Evolutionary conservation across 2,888 invertebrate species (phyloP), one percentile per base, ranked within the genome.

Genomic region (Lochmaea capreae): DNA sequence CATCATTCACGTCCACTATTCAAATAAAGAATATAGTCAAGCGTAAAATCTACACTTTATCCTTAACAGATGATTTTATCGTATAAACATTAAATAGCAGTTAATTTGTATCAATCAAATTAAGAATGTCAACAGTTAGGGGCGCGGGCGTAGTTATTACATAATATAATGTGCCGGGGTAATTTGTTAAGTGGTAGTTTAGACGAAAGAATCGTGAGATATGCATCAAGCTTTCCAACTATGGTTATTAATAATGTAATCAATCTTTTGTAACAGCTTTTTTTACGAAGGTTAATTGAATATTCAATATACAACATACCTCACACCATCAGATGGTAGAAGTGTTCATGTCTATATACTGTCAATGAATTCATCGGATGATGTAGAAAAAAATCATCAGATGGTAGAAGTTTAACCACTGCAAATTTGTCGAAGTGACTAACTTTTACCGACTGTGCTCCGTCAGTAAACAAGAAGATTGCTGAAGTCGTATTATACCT

Each of bases 181-280:
- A 79, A 80, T 79, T 84, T 83, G 82, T 83, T 82, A 83, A 81
- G 81, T 79, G 78, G 76, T 74, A 74, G 22, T 58, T 58, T 22
- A 22, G 22, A 58, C 76, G 75, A 79, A 83, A 82, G 81, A 82
- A 82, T 82, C 83, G 82, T 82, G 83, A 84, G 84, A 84, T 84
- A 83, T 80, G 80, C 81, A 85, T 83, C 84, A 78, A 79, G 78
- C 75, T 70, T 75, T 79, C 81, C 82, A 84, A 83, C 84, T 83
- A 33, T 33, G 33, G 83, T 82, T 81, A 80, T 81, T 81, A 82
- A 82, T 82, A 82, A 82, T 80, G 80, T 26, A 58, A 22, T 58
- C 2, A 26, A 58, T 26, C 12, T 49, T 49, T 49, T n/a, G n/a
- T 49, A 14, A 49, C n/a, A n/a, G n/a, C 11, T 49, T 49, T 49